Base-by-base conservation (phyloP, 2,888 invertebrate genomes). In the Ochropleura plecta region DNA sequence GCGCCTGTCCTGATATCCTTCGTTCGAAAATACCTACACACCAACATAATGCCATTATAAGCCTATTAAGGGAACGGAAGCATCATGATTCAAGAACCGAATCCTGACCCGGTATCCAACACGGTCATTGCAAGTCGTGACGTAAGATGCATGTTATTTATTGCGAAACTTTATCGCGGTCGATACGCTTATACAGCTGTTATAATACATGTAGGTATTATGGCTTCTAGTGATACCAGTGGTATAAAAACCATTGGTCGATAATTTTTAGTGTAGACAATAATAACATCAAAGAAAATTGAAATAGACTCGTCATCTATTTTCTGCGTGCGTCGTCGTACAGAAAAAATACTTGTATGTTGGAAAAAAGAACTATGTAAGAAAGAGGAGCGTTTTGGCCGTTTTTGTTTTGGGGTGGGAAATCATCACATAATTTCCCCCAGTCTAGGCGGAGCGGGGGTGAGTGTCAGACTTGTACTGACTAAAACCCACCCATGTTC, bases 101-200 rank as follows among this genome's bases (percentile, higher is more conserved):
- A 67, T 82, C 72, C 70, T 81, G 84, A 79, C 79, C 82, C 69
- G 79, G 72, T 72, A n/a, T 83, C 80, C 48, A 76, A 84, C 59
- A 83, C 70, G 79, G 85, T 81, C 73, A 85, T 82, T 85, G 64
- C 59, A 20, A 64, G 55, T 18, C 49, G 82, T 91, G 91, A 91
- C 89, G 91, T 88, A 82, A 91, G 74, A 10, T 78, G 79, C 82
- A 80, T 75, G 72, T 82, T 76, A 82, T 84, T 77, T 86, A 84
- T 88, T 87, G 86, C 86, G 74, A 89, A 88, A 89, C 87, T 86
- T 85, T 87, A 88, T 89, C 86, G 81, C 66, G 30, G 49, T 74
- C 40, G 18, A 70, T 44, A 70, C 69, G 60, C 57, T 16, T 76
- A 66, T 57, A 64, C 57, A 69, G 60, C 70, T 51, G 40, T 60